Evolutionary conservation across 2,888 invertebrate species (phyloP), one percentile per base, ranked within the genome.

Genomic region (Mystacides longicornis): DNA sequence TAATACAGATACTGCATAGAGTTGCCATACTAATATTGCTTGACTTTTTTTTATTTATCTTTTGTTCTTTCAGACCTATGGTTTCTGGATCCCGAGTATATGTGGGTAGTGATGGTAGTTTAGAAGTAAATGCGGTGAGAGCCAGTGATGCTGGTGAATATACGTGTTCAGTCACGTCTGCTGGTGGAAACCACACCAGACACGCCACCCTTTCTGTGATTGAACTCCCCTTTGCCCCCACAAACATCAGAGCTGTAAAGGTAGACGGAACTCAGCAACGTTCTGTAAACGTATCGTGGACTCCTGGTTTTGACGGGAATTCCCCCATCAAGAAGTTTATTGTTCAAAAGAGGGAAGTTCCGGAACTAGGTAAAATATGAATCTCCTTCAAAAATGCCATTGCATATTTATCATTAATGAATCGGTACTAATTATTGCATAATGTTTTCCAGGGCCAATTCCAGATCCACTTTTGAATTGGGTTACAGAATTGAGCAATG

Each of bases 221-320:
- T 65, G 98, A 99, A 72, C 77, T 97, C 62, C 99, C 99, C 0
- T 93, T 91, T 67, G 87, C 94, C 22, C 98, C 98, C 1, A 87
- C 87, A 47, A 90, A 91, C 67, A 90, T 93, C 0, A 81, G 83
- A 63, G 96, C 94, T 0, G 73, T 73, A 55, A 75, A 86, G 62
- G 67, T 87, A 1, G 85, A 86, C 51, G 76, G 80, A 3, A 78
- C 82, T 14, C 78, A 81, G 2, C 83, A 84, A 58, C 82, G 83
- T 67, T 88, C 90, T 23, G 90, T 97, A 60, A 92, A 94, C 67
- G 85, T 98, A 2, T 87, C 87, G 19, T 99, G 98, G 97, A 89
- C 89, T 11, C 89, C 93, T 0, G 94, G 94, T 23, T 99, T 97
- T 71, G 93, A 98, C 74, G 99, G 99, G 54, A 97, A 99, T 71